phyloP scores from a whole-genome alignment of 2,113 vertebrate genomes.

The Indicator maculatus region DNA sequence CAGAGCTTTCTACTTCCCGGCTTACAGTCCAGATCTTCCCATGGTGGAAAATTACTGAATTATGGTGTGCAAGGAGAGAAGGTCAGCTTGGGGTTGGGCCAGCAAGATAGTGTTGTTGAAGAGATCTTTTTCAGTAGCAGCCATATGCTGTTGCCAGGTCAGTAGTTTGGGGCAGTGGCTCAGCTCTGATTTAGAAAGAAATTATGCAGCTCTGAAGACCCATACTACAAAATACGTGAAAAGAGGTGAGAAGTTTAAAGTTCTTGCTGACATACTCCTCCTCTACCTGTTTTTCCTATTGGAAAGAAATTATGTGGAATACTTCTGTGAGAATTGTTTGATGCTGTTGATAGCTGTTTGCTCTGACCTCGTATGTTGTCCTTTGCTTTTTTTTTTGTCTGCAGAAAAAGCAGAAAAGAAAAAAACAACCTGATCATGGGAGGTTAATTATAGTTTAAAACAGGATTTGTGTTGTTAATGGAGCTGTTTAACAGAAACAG shows the following conservation, averaged over 20 bases:
- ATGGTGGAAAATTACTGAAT: not conserved
- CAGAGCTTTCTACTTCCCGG: not conserved
- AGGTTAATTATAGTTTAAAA: slow-evolving; percentile 34
- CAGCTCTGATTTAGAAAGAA: not conserved
- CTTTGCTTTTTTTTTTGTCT: not conserved
- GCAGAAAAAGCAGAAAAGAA: not conserved
- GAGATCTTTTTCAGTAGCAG: not conserved
- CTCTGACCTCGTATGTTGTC: not conserved
- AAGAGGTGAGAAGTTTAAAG: slow-evolving; percentile 40
- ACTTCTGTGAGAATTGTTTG: not conserved
- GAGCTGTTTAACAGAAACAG: slow-evolving; percentile 55
- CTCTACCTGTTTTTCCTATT: not conserved
- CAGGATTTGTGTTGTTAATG: slow-evolving; percentile 58
- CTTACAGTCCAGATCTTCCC: not conserved
- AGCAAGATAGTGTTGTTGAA: not conserved
- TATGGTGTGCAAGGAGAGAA: not conserved
- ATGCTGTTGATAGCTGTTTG: not conserved
- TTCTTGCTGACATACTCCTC: not conserved
- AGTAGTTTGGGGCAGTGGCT: not conserved
- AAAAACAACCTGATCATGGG: not conserved
- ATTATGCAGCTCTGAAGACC: not conserved
- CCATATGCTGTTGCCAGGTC: not conserved
- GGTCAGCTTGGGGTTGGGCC: not conserved
- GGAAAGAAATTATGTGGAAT: not conserved
- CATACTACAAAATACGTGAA: not conserved